Base-by-base conservation (phyloP, 2,113 vertebrate genomes). In the Haliaeetus leucogaster region DNA sequence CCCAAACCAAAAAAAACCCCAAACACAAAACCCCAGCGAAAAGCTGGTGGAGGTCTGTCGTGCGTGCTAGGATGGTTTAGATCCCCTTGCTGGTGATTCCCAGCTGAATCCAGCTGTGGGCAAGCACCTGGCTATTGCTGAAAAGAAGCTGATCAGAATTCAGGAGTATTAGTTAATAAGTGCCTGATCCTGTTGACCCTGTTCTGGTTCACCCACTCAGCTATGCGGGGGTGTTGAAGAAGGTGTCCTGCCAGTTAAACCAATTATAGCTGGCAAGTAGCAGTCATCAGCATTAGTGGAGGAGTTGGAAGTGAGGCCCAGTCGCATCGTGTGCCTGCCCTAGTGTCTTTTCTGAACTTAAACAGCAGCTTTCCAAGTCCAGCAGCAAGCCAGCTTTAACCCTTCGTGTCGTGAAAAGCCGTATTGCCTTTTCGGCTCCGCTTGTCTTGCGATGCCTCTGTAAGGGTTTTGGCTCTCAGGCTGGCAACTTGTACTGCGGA, bases 141-240 rank as follows among this genome's bases (percentile, higher is more conserved):
- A 61, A 93, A 94, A 93, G 90, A 91, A 95, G 91, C 61, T 59
- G 87, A 95, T 89, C 84, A 85, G 83, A 90, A 97, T 81, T 89
- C 88, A 38, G 87, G 83, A 86, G 82, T 85, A 89, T 91, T 94
- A 84, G 96, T 97, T 95, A 96, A 97, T 97, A 86, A 96, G 95
- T 97, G 94, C 95, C 96, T 93, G 95, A 94, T 95, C 93, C 87
- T 96, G 92, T 95, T 97, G 94, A 96, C 94, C 95, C 91, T 95
- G 96, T 93, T 96, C 96, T 94, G 93, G 76, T 96, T 97, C 97
- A 97, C 82, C 92, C 94, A 81, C 93, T 95, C 91, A 91, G 84
- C 93, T 96, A 86, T 96, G 92, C 91, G 96, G 94, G 94, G 95
- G 97, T 95, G 97, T 97, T 63, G 93, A 73, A 56, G 93, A 96